A percentile compares a stretch with the other conserved stretches of the same genome.
These are phyloP conservation scores for Mastigias papua DNA, from an alignment of 30 jellyfish, hydroid and myxozoan genomes.

Conservation along the genomic window DNA sequence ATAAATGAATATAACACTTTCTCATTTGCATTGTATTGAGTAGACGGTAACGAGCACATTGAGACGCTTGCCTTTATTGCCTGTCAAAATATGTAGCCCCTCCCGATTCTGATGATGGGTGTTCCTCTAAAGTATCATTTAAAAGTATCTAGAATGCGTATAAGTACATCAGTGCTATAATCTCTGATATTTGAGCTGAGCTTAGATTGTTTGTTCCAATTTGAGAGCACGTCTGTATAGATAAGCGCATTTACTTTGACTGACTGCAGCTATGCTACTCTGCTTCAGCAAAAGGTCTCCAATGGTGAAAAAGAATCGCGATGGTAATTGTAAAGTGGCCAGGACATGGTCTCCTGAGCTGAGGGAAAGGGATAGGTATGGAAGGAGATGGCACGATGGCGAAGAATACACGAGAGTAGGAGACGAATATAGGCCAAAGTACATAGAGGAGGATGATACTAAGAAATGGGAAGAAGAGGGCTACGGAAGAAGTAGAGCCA, in stretches of 20 bases:
- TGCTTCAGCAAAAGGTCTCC: constrained; percentile 76
- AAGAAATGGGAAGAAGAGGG: constrained; percentile 3
- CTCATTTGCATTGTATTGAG: no score
- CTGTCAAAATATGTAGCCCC: not conserved
- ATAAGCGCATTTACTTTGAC: not conserved
- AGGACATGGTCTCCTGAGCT: constrained; percentile 57
- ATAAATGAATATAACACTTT: no score
- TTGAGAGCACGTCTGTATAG: not conserved
- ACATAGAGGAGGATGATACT: not conserved
- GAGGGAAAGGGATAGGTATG: constrained; percentile 21
- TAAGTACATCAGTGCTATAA: not conserved
- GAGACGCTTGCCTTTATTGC: no score
- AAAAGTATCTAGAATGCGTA: not conserved
- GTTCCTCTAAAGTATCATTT: not conserved
- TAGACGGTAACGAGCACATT: no score
- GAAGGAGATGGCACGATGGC: constrained; percentile 52
- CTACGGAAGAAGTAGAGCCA: constrained; percentile 17
- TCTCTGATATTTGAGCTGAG: not conserved
- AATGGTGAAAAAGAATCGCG: constrained; percentile 18
- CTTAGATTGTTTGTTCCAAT: not conserved
- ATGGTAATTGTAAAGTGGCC: not conserved
- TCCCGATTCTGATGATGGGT: not conserved
- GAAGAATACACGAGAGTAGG: constrained; percentile 64
- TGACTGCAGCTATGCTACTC: constrained; percentile 8
- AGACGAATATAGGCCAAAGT: constrained; percentile 48